Evolutionary conservation across 2,113 vertebrate species (phyloP), one percentile per base, ranked within the genome.

Genomic region (Gnathonemus longibarbis): DNA sequence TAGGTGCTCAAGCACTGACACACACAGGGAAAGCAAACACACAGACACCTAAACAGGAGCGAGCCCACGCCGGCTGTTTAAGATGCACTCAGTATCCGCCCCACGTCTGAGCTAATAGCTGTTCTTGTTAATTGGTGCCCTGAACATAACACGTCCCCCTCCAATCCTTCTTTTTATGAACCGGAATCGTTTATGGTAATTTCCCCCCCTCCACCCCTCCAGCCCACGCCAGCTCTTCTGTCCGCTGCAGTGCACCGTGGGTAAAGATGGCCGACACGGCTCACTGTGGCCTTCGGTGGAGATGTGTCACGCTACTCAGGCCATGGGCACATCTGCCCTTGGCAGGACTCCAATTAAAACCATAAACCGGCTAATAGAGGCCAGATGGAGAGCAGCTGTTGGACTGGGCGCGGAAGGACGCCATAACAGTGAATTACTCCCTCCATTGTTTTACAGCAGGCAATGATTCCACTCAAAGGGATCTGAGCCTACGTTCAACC

Each of bases 81-180:
- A 52, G 13, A 53, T 88, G 46, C 31, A 66, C 35, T 74, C 39
- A 53, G 56, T 48, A 74, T 53, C 85, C 24, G 15, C 21, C 58
- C 86, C 48, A 53, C 31, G 48, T 70, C 84, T 88, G 85, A 35
- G 31, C 89, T 80, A 90, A 90, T 88, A 90, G 89, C 89, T 77
- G 88, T 74, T 88, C 31, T 87, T 87, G 89, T 87, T 90, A 90
- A 90, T 87, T 90, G 89, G 84, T 58, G 45, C 62, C 48, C 89
- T 21, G 42, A 87, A 77, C 48, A 48, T 77, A 48, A 49, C 19
- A 27, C 8, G 24, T 84, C 39, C 85, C 85, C 70, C 21, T 8
- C n/a, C 48, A 77, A 48, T 86, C 58, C 66, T 66, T 53, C 27
- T 24, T 87, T 80, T 90, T 66, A 21, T 46, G 35, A 50, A 90